Percentiles rank a stretch among this genome's conserved stretches.
Conservation (phyloP, 2,113 vertebrate species). For the Aphelocoma coerulescens region DNA sequence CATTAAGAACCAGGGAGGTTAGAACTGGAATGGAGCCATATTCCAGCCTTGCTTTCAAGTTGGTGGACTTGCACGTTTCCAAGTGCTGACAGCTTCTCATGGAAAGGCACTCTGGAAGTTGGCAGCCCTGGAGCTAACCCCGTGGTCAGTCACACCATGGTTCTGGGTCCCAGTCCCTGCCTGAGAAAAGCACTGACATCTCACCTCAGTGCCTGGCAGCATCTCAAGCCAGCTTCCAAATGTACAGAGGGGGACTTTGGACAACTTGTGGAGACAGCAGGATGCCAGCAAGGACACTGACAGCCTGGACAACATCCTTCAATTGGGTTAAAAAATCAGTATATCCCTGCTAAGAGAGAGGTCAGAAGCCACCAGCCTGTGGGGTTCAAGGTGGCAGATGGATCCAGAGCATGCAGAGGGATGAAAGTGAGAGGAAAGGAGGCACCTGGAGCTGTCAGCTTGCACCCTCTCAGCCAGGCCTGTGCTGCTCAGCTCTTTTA, state of each 20-base stretch:
- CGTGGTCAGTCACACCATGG: accelerated
- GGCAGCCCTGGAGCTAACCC: neutral
- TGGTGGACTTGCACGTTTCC: neutral
- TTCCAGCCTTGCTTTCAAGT: neutral
- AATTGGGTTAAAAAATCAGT: neutral
- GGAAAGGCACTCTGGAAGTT: neutral
- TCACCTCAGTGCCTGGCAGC: neutral
- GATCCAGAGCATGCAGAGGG: neutral
- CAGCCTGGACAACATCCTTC: neutral
- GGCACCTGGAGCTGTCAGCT: neutral
- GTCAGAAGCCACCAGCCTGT: neutral
- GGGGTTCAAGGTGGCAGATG: neutral
- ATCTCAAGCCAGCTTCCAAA: neutral
- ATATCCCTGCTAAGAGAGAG: neutral
- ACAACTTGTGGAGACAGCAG: neutral
- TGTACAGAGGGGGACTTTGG: neutral
- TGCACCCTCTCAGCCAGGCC: too few relatives aligned
- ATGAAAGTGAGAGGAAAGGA: neutral
- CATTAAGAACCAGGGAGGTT: neutral
- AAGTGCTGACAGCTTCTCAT: neutral
- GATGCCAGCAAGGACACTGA: neutral
- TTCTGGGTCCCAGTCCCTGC: neutral
- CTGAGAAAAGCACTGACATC: neutral
- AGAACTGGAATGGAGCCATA: neutral
- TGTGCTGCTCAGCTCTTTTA: neutral